Percentiles rank a stretch among this genome's conserved stretches.
These are phyloP conservation scores for Uloborus diversus DNA, from an alignment of 1,140 invertebrate species.

Conservation along the genomic window DNA sequence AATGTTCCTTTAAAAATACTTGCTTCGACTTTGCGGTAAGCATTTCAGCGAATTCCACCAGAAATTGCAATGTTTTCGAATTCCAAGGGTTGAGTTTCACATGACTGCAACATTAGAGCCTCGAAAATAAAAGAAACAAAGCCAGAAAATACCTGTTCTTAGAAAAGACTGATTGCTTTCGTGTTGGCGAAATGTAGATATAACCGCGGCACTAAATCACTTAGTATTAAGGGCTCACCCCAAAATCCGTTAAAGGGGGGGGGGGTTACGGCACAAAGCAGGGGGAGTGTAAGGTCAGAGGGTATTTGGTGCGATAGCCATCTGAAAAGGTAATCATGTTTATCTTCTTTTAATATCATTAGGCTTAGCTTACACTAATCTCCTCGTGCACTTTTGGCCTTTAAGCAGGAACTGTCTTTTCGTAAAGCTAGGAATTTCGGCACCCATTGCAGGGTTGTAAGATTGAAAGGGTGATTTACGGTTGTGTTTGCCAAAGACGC, in stretches of 20 bases:
- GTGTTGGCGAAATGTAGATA: conserved; percentile 4
- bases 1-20: too few species aligned
- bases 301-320: conserved; percentile 21
- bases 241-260: not conserved
- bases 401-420: conserved; percentile 41
- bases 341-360: conserved; percentile 50
- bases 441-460: not conserved
- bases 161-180: conserved; percentile 11
- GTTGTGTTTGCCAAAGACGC: too few species aligned
- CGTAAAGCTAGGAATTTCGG: not conserved
- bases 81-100: not conserved
- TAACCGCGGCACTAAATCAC: conserved; percentile 25
- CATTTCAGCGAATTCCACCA: not conserved
- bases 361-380: conserved; percentile 14
- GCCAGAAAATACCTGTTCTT: not conserved
- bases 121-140: conserved; percentile 14
- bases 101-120: not conserved
- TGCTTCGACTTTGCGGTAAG: not conserved
- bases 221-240: not conserved
- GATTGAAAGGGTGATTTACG: too few species aligned
- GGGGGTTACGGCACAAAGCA: not conserved
- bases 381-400: not conserved
- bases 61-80: not conserved
- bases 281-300: conserved; percentile 18
- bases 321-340: conserved; percentile 36